A percentile compares a stretch with the other conserved stretches of the same genome.
Evolutionary conservation across 2,797 vertebrate species (phyloP).

Genomic region (Poeciliopsis gracilis): DNA sequence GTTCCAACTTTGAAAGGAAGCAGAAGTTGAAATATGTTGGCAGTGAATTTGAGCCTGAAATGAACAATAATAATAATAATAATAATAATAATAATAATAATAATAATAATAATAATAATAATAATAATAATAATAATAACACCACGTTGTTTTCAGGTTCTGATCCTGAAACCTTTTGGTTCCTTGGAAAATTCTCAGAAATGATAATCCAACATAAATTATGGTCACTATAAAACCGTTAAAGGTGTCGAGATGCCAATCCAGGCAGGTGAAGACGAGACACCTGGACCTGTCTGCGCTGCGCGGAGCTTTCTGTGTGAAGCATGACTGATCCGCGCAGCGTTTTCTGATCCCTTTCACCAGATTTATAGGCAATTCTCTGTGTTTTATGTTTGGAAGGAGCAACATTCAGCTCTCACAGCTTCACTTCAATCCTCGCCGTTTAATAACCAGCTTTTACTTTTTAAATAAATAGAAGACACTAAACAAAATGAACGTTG

Average conservation of each 20-base stretch:
- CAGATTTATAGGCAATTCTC: background rate
- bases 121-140: too few species aligned
- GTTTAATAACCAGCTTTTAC: background rate
- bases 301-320: background rate
- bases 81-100: too few species aligned
- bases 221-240: background rate
- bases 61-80: background rate
- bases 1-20: background rate
- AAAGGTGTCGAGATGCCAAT: background rate
- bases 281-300: background rate
- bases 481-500: background rate
- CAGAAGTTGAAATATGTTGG: background rate
- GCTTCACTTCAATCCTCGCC: background rate
- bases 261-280: background rate
- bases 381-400: background rate
- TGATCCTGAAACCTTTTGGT: too few species aligned
- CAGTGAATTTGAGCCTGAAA: background rate
- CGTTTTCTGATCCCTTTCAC: background rate
- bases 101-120: too few species aligned
- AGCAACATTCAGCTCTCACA: background rate
- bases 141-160: too few species aligned
- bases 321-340: background rate
- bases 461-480: background rate
- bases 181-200: background rate
- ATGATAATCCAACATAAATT: background rate